These are phyloP conservation scores for Drosophila lowei DNA, from an alignment of 1,140 invertebrate genomes.

Conservation along the genomic window DNA sequence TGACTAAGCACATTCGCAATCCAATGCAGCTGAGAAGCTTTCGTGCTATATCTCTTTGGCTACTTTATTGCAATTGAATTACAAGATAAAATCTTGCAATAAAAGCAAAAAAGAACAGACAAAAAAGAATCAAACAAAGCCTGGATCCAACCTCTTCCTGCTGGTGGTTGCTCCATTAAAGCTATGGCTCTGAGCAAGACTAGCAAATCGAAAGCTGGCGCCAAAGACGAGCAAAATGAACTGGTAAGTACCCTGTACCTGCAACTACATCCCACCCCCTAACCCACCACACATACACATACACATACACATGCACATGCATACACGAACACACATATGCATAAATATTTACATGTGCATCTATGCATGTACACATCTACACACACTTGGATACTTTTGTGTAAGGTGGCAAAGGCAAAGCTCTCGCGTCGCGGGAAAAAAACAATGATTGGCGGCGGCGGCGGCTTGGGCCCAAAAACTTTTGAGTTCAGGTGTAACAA, in stretches of 20 bases:
- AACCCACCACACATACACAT: neutral
- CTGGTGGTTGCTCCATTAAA: neutral
- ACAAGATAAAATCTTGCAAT: neutral
- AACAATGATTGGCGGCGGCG: constrained; percentile 33
- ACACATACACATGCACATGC: neutral
- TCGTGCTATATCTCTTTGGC: neutral
- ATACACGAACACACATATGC: constrained; percentile 8
- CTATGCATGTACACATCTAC: constrained; percentile 4
- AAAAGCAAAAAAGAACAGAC: neutral
- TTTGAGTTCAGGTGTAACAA: constrained; percentile 74
- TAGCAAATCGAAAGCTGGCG: constrained; percentile 69
- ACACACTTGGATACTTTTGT: constrained; percentile 34
- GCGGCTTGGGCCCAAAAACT: constrained; percentile 10
- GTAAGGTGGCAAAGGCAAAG: constrained; percentile 39
- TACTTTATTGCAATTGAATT: neutral
- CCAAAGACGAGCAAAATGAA: constrained; percentile 77
- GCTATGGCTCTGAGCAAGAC: constrained; percentile 72
- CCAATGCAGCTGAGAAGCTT: neutral
- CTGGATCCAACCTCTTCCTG: constrained; percentile 3
- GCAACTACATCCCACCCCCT: neutral
- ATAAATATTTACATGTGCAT: neutral
- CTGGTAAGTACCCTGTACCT: constrained; percentile 55
- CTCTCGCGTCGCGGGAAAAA: constrained; percentile 39
- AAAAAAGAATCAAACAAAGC: neutral
- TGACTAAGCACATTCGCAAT: neutral